These are phyloP conservation scores for Myrmophylax atrothorax DNA, from an alignment of 2,113 vertebrate species.

Conservation along the genomic window DNA sequence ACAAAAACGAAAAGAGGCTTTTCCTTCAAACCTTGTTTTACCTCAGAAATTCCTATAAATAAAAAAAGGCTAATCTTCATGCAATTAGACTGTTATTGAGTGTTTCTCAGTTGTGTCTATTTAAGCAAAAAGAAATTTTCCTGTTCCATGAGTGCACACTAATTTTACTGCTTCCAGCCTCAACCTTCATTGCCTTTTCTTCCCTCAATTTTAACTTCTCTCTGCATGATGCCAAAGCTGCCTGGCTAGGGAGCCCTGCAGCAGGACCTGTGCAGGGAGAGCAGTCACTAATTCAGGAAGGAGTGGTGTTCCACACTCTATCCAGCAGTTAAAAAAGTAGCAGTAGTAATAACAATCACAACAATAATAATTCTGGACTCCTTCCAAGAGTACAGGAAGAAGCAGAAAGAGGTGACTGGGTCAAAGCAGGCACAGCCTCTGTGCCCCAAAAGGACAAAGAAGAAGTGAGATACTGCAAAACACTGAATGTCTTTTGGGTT, in stretches of 20 bases:
- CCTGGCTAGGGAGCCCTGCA: neutral
- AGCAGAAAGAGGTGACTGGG: neutral
- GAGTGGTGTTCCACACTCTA: neutral
- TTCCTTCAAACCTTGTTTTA: neutral
- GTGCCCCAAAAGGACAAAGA: neutral
- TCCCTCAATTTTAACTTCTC: neutral
- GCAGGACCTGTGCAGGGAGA: neutral
- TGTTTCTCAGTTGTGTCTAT: neutral
- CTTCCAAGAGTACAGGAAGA: neutral
- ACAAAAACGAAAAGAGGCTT: neutral
- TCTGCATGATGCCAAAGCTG: neutral
- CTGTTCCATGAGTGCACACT: neutral
- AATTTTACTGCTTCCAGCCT: neutral
- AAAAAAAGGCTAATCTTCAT: neutral
- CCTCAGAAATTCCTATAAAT: neutral
- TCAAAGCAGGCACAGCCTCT: neutral
- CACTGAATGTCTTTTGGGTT: too few relatives aligned
- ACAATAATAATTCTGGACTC: neutral
- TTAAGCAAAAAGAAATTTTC: neutral
- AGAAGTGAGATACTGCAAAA: neutral
- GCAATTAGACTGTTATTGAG: neutral
- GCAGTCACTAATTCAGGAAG: neutral
- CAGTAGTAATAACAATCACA: neutral
- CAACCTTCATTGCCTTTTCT: neutral
- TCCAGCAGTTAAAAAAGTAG: neutral